phyloP scores from a whole-genome alignment of 2,888 invertebrate genomes.

The Lepidocyrtinus sp. region DNA sequence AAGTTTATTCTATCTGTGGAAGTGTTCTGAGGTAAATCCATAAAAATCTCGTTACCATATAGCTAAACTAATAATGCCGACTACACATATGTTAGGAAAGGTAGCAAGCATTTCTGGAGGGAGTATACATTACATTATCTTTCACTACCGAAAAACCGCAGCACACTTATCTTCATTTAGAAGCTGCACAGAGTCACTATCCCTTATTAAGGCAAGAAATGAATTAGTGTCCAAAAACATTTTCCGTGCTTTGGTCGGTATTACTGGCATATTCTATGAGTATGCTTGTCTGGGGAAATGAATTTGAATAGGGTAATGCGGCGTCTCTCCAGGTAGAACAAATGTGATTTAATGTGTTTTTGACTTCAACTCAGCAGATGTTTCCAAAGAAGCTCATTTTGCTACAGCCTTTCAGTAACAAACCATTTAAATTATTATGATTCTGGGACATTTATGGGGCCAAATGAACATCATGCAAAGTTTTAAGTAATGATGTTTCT shows the following conservation, averaged over 20 bases:
- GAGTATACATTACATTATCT: slow-evolving; percentile 1
- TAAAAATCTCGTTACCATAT: slow-evolving; percentile 11
- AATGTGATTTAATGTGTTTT: slow-evolving; percentile 9
- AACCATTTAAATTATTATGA: background rate
- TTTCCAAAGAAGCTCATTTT: background rate
- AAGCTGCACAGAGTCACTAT: background rate
- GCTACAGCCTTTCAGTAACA: background rate
- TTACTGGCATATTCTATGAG: background rate
- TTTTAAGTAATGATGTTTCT: too few species aligned
- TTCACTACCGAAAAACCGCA: slow-evolving; percentile 13
- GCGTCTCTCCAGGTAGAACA: slow-evolving; percentile 5
- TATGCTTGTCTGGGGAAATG: background rate
- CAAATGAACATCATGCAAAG: too few species aligned
- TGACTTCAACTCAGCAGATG: background rate
- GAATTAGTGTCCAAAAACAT: background rate
- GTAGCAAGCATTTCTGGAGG: background rate
- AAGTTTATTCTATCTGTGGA: background rate
- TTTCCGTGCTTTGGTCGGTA: background rate
- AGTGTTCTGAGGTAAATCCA: background rate
- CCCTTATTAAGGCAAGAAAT: slow-evolving; percentile 4
- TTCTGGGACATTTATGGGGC: too few species aligned
- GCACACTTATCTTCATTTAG: slow-evolving; percentile 10
- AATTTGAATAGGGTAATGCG: background rate
- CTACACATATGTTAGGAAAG: too few species aligned
- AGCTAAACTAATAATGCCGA: slow-evolving; percentile 1